Conservation (phyloP, 1,140 invertebrate genomes). For the Watersipora subatra region DNA sequence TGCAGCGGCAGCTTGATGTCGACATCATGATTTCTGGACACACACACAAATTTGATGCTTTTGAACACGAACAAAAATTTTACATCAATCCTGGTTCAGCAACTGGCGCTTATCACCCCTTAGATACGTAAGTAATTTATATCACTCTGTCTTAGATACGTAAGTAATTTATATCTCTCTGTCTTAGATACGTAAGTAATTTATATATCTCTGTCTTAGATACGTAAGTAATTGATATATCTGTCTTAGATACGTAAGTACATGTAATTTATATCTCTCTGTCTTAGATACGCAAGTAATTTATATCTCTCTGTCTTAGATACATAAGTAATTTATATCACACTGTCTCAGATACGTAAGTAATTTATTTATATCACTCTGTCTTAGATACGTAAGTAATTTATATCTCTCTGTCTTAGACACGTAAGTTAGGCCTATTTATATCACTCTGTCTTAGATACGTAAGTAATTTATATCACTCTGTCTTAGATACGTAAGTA, state of each 20-base stretch:
- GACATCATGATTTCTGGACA: constrained; percentile 98
- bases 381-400: background rate
- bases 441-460: constrained; percentile 48
- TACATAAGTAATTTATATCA: no score
- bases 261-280: background rate
- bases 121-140: constrained; percentile 55
- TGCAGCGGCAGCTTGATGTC: constrained; percentile 92
- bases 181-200: background rate
- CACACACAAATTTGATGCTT: constrained; percentile 96
- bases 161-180: background rate
- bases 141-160: background rate
- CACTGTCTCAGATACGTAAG: no score
- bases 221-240: background rate
- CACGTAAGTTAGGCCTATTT: background rate
- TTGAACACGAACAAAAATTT: constrained; percentile 96
- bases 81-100: constrained; percentile 98
- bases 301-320: background rate
- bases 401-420: background rate
- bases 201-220: no score
- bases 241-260: background rate
- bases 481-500: background rate
- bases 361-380: background rate
- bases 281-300: background rate
- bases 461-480: constrained; percentile 41
- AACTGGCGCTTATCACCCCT: constrained; percentile 87